Evolutionary conservation across 2,113 vertebrate species (phyloP), one percentile per base, ranked within the genome.

Genomic region (Ibidorhyncha struthersii): DNA sequence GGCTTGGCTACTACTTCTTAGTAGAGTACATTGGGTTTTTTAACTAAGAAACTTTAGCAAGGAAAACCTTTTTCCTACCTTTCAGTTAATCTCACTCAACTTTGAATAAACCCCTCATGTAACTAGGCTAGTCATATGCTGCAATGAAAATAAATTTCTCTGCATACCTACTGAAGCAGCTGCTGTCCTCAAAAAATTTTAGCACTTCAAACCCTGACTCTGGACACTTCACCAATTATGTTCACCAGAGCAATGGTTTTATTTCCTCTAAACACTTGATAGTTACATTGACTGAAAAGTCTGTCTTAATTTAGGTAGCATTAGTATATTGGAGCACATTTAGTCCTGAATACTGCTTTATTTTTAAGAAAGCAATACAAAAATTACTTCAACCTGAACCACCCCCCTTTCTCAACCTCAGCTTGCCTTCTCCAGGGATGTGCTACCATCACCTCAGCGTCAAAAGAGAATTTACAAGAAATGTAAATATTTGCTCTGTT

Each of bases 401-500:
- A 82, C 16, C 34, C 21, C 41, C 49, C 36, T 76, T 90, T 56
- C 43, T 69, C 87, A 85, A 61, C 34, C 34, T 58, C 91, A 56
- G 30, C 20, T 53, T 77, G 62, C 40, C 78, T 93, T 69, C 84
- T 84, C 84, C 74, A 82, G 49, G 45, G 84, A 87, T 52, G 38
- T 47, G 50, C 66, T 83, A 77, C 84, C 58, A 94, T 11, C 53
- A 95, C 43, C 71, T 73, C 62, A 43, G 59, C 58, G 74, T 72
- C 84, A 91, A 90, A 93, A 55, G 11, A 82, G 66, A 95, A 79
- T 76, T 76, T 87, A 49, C 45, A 78, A 93, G 84, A 87, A 79
- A 85, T n/a, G 70, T 73, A 96, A 95, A 73, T 82, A 95, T 93
- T 97, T 91, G 85, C 29, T 36, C 40, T 78, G 65, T 86, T 95